Percentiles rank a stretch among this genome's conserved stretches.
Conservation (phyloP, 2,113 vertebrate genomes). For the Gavia stellata region DNA sequence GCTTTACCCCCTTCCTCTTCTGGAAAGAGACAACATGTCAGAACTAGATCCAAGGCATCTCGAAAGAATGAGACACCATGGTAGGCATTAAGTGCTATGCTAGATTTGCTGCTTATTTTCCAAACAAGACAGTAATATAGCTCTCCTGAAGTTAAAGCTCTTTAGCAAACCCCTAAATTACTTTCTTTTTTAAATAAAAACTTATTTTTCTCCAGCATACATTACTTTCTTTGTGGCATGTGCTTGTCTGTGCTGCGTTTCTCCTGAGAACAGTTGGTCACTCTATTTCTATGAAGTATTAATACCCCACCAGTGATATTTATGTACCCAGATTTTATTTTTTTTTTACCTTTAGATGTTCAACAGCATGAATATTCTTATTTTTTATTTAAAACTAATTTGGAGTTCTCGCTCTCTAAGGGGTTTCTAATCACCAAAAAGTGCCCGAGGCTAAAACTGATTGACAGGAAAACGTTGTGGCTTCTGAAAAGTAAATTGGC, state of each 20-base stretch:
- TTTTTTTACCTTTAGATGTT: conserved; percentile 95
- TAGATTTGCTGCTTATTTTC: background rate
- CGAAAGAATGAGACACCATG: background rate
- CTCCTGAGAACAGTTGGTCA: conserved; percentile 48
- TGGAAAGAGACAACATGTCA: background rate
- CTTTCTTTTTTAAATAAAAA: background rate
- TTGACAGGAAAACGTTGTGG: conserved; percentile 90
- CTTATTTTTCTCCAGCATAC: background rate
- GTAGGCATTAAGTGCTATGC: background rate
- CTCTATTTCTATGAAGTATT: conserved; percentile 67
- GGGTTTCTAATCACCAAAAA: conserved; percentile 98
- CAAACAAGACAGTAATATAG: background rate
- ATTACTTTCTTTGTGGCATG: conserved; percentile 28
- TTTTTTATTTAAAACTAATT: conserved; percentile 99
- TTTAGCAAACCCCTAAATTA: background rate
- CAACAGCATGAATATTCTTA: conserved; percentile 96
- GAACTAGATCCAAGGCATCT: background rate
- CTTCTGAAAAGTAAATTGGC: conserved; percentile 80
- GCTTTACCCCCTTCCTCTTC: background rate
- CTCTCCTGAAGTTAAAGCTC: background rate
- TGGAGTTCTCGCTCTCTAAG: conserved; percentile 93
- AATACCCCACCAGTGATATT: conserved; percentile 81
- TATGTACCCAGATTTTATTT: conserved; percentile 79
- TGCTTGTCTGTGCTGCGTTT: conserved; percentile 10
- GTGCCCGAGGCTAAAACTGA: conserved; percentile 89